Evolutionary conservation across 2,888 invertebrate genomes (phyloP), one percentile per base, ranked within the genome.

Genomic region (Habroteleia sp.): DNA sequence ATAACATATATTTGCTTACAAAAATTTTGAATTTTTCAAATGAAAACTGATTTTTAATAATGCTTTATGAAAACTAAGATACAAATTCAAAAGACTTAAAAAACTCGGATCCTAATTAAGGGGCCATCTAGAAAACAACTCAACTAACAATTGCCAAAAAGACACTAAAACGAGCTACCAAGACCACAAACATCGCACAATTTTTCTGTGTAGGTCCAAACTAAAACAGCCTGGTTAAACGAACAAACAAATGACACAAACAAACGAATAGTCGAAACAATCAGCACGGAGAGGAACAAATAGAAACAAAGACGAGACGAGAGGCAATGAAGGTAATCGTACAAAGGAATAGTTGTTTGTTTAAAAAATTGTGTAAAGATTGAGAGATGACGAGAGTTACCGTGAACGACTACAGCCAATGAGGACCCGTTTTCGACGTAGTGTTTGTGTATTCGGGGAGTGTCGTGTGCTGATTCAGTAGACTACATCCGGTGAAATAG

Each of bases 381-480:
- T 63, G 71, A 72, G 87, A 88, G 68, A 69, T 88, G 88, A 86
- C 87, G 84, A 86, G 88, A 87, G 88, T 88, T 88, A 88, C 88
- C 88, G 88, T 88, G 84, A 83, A 77, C 81, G 84, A 86, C 87
- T 88, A 88, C 83, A 88, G 87, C 88, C 88, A 88, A 83, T 88
- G 85, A 81, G 88, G 88, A 82, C 86, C 87, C 83, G 84, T 85
- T 83, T 84, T 77, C 77, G 79, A 78, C 78, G 82, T 77, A 86
- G 87, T 88, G 88, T 88, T 88, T 85, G 88, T 88, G 88, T 88
- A 86, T 84, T 86, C 87, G 81, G 82, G 84, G 84, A 85, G 87
- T 88, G 88, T 88, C 82, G 86, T 86, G 87, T 88, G 87, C 88
- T 87, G 88, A 63, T 63, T 72, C 63, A 63, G 58, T 65, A 72